These are phyloP conservation scores for Anhinga anhinga DNA, from an alignment of 2,113 vertebrate species.

Conservation along the genomic window DNA sequence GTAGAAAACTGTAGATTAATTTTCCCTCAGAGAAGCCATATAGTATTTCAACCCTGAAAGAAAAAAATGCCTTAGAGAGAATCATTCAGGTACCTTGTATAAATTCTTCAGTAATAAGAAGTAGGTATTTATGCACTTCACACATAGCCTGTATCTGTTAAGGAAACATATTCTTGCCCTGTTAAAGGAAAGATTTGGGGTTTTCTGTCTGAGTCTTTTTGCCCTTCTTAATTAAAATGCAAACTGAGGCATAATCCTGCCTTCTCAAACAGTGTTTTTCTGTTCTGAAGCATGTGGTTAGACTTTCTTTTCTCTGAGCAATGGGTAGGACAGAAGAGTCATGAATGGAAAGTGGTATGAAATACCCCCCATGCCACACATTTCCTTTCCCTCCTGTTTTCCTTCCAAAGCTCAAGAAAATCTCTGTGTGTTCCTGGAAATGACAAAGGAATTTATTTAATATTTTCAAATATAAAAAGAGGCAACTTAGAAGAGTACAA, in stretches of 20 bases:
- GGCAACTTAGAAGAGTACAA: not conserved
- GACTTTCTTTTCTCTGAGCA: not conserved
- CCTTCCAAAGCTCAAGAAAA: not conserved
- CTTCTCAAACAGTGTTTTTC: not conserved
- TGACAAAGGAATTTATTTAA: not conserved
- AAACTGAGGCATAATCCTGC: not conserved
- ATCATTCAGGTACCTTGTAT: not conserved
- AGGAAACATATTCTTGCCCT: not conserved
- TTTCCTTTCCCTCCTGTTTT: not conserved
- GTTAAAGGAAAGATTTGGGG: not conserved
- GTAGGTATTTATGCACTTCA: not conserved
- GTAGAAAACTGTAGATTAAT: slow-evolving; percentile 4
- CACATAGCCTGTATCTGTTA: not conserved
- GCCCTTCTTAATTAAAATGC: not conserved
- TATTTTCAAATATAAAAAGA: not conserved
- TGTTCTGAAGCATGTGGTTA: not conserved
- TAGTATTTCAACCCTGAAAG: not conserved
- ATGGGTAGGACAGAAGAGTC: not conserved
- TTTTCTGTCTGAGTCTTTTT: not conserved
- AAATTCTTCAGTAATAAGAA: slow-evolving; percentile 30
- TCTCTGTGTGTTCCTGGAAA: not conserved
- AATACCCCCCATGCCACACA: not conserved
- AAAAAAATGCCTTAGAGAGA: slow-evolving; percentile 31
- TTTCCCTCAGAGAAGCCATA: slow-evolving; percentile 27
- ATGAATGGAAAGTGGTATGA: not conserved